Conservation (phyloP, 1,140 invertebrate species). For the Orchesella cincta region DNA sequence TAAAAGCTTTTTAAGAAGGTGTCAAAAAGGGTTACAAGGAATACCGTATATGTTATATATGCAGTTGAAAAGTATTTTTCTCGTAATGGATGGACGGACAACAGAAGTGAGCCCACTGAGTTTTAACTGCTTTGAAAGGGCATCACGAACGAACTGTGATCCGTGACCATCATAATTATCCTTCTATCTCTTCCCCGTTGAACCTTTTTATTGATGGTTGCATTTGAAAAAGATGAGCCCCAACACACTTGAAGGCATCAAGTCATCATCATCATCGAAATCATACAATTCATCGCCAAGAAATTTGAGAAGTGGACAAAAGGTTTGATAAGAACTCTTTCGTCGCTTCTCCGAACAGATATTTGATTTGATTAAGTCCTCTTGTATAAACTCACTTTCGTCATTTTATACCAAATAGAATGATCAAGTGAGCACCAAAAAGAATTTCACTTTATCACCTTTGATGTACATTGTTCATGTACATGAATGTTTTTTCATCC, state of each 20-base stretch:
- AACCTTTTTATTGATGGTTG: too few species aligned
- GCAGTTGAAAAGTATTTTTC: neutral
- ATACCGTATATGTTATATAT: neutral
- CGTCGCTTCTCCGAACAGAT: neutral
- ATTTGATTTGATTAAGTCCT: neutral
- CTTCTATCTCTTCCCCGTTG: too few species aligned
- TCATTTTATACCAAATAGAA: too few species aligned
- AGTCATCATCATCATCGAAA: neutral
- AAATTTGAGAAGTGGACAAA: neutral
- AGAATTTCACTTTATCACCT: neutral
- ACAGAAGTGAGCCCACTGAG: neutral
- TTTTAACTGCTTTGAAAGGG: neutral
- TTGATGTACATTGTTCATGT: neutral
- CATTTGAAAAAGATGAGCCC: neutral
- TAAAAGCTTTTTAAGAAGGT: slow-evolving; percentile 16
- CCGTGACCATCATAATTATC: neutral
- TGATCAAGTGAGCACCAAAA: too few species aligned
- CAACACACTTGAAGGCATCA: neutral
- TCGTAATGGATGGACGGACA: neutral
- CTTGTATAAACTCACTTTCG: too few species aligned
- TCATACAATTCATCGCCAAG: neutral
- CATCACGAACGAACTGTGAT: neutral
- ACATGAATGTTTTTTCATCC: neutral
- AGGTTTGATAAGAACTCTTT: neutral
- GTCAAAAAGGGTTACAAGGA: neutral